Base-by-base conservation (phyloP, 2,113 vertebrate genomes). In the Festucalex cinctus region DNA sequence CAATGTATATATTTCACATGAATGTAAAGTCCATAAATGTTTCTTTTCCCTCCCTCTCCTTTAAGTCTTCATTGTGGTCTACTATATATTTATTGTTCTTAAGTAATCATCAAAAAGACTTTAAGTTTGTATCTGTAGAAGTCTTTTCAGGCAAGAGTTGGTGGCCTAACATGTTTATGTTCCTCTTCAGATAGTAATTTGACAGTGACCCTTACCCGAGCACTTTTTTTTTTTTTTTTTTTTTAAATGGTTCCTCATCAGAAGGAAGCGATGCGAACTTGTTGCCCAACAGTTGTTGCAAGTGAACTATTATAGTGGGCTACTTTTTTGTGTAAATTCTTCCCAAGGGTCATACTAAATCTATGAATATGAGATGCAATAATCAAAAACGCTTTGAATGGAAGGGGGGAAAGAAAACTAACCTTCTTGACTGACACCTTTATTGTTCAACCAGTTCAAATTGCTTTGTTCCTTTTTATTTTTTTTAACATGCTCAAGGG, bases 51-150 rank as follows among this genome's bases (percentile, higher is more conserved):
- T 19, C 35, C 19, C 26, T 13, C 26, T 32, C 14, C 57, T 66
- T 59, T 66, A 62, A 68, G 69, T 86, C 79, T 82, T 82, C 68
- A 73, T 71, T 51, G 65, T 17, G 43, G 68, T 69, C 66, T 83
- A 32, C 69, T 87, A 87, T 84, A 75, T 88, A 88, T 89, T 91
- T 88, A 86, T 82, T 86, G 74, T 80, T 73, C 71, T 83, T 77
- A 80, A 77, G 6, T 74, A 78, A 57, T 0, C 13, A 32, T 22
- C n/a, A 3, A 9, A n/a, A 51, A 65, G 35, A 65, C 16, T 62
- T 81, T 71, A 68, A 73, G 66, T 62, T 77, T 70, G 70, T 20
- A 63, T 69, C 26, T 9, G 28, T 9, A 17, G 32, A 51, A 56
- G 58, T 9, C 7, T 57, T 43, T 79, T 68, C 53, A 57, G 49